Evolutionary conservation across 1,140 invertebrate species (phyloP), one percentile per base, ranked within the genome.

Genomic region (Phymorhynchus buccinoides): DNA sequence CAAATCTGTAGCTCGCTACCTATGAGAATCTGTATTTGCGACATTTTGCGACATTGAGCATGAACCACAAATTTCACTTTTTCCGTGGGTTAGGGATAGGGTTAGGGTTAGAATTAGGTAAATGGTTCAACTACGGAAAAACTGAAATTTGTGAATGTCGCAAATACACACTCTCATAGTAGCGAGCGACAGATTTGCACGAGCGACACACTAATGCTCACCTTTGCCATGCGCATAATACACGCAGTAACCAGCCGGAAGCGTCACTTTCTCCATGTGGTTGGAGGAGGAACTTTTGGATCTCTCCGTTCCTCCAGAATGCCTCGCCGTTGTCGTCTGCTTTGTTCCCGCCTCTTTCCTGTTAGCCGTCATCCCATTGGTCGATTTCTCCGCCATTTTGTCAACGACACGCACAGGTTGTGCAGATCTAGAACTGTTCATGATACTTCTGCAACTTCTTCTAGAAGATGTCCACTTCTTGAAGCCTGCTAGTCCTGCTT

Each of bases 231-330:
- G 27, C 1, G 48, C 44, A 30, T 80, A 80, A 30, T 52, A 80
- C 42, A 80, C 42, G 22, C 48, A 80, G 42, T 52, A 80, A 44
- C 78, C 78, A 80, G 78, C 78, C 6, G 78, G 78, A 16, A 80
- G 78, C 0, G n/a, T 22, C 78, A 80, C 78, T 27, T 80, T 80
- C 27, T 75, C 73, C 35, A 75, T 4, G n/a, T n/a, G n/a, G 14
- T 1, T 27, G 22, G 12, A 27, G 4, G 48, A 0, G 22, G 56
- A 27, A 62, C 48, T 52, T 52, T 52, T 62, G 56, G 37, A 9
- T 4, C 73, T 35, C 16, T 14, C 42, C 42, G 3, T 9, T 7
- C 9, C 42, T 16, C 4, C 3, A 14, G 42, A 52, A 27, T 62
- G 37, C 37, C 37, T 41, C 4, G 7, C 9, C 3, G 62, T 4